phyloP scores from a whole-genome alignment of 2,113 vertebrate genomes.

The Bos taurus region ARS-UCD2.0 NC_037346.1:51741501-51742000 shows the following conservation, averaged over 20 bases:
- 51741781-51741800: not conserved
- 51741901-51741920: not conserved
- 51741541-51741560: fast-evolving
- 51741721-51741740: not conserved
- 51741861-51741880: not conserved
- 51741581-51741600: fast-evolving
- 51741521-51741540: fast-evolving
- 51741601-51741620: not conserved
- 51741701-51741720: fast-evolving
- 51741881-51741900: not conserved
- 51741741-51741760: not conserved
- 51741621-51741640: not conserved
- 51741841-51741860: no score
- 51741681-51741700: not conserved
- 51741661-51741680: fast-evolving
- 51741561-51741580: fast-evolving
- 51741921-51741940: not conserved
- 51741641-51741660: not conserved
- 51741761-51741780: not conserved
- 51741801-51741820: not conserved
- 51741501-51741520: fast-evolving
- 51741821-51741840: not conserved
- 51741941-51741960: not conserved
- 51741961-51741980: not conserved
- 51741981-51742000: not conserved